phyloP scores from a whole-genome alignment of 2,113 vertebrate genomes.

The Rhinoptilus africanus region DNA sequence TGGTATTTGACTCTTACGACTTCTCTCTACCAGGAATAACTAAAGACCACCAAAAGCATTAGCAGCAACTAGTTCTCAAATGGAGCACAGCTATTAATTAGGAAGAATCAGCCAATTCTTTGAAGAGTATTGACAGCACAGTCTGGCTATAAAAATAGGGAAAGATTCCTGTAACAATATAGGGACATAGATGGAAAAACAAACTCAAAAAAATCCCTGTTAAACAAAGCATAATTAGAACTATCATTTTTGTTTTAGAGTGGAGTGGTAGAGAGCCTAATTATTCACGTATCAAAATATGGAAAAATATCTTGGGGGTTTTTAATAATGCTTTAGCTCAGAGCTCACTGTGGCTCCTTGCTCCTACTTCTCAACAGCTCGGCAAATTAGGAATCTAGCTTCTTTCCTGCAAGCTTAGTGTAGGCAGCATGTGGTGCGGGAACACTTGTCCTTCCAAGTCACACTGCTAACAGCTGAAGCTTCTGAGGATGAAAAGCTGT shows the following conservation, averaged over 20 bases:
- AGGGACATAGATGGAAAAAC: background rate
- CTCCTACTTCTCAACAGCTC: background rate
- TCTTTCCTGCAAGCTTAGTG: background rate
- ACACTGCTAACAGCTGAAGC: background rate
- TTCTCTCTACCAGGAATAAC: background rate
- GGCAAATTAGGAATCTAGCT: background rate
- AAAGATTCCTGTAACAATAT: background rate
- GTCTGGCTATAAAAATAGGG: background rate
- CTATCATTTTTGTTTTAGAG: background rate
- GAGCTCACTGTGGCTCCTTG: background rate
- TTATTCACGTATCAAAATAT: background rate
- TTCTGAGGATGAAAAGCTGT: background rate
- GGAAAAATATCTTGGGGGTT: background rate
- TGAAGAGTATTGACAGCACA: background rate
- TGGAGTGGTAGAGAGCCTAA: background rate
- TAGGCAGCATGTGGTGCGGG: background rate
- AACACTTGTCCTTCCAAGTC: background rate
- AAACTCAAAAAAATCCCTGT: background rate
- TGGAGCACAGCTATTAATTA: background rate
- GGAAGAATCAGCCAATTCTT: background rate
- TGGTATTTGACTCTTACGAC: background rate
- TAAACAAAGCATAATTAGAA: background rate
- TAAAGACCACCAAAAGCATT: background rate
- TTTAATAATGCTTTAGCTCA: background rate
- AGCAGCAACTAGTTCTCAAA: background rate